Evolutionary conservation across 1,140 invertebrate species (phyloP).

Genomic region (Lasioglossum baleicum): DNA sequence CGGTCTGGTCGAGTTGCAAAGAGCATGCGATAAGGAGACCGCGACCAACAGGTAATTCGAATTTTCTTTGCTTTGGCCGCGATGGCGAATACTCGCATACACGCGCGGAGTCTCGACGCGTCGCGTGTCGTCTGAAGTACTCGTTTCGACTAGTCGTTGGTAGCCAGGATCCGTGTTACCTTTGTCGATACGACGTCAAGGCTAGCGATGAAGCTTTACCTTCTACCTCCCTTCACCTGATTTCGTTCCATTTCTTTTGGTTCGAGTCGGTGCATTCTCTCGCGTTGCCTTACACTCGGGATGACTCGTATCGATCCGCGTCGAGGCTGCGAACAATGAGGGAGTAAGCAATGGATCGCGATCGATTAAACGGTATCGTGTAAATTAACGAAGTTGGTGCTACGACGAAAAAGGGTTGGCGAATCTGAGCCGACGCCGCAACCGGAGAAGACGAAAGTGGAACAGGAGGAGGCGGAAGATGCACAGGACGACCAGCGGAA

Average conservation of each 20-base stretch:
- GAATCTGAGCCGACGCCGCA: not conserved
- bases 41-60: conserved; percentile 10
- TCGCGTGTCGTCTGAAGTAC: too few species aligned
- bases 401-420: not conserved
- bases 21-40: conserved; percentile 70
- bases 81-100: too few species aligned
- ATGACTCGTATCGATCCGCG: not conserved
- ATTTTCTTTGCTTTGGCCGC: not conserved
- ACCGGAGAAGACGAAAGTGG: not conserved
- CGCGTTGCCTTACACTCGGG: not conserved
- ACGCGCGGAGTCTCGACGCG: too few species aligned
- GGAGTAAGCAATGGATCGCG: not conserved
- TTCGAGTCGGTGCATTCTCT: not conserved
- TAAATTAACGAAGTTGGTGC: not conserved
- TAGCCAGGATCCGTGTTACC: too few species aligned
- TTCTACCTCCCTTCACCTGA: too few species aligned
- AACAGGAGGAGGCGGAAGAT: too few species aligned
- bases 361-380: not conserved
- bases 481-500: not conserved
- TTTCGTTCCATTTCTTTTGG: too few species aligned
- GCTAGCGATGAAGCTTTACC: too few species aligned
- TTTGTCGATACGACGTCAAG: too few species aligned
- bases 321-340: not conserved
- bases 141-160: too few species aligned
- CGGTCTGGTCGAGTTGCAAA: conserved; percentile 86